phyloP scores from a whole-genome alignment of 2,888 invertebrate genomes.

The Pterobdella sp. region DNA sequence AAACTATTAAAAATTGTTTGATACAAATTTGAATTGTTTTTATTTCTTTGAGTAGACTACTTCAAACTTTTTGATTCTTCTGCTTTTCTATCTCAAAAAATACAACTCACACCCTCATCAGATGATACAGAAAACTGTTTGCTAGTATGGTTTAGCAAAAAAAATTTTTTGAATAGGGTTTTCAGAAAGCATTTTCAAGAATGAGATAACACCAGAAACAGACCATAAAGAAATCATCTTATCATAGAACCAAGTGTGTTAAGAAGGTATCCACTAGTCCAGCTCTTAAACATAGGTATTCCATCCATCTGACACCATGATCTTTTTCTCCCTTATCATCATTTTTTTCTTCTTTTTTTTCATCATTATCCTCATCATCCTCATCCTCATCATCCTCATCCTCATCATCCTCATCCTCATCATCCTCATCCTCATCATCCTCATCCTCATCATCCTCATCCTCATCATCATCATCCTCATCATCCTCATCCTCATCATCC shows the following conservation, averaged over 20 bases:
- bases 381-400: neutral
- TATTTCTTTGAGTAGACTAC: too few species aligned
- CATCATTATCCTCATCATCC: neutral
- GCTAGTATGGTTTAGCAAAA: too few species aligned
- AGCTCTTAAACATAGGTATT: too few species aligned
- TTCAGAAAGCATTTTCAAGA: neutral
- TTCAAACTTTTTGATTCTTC: too few species aligned
- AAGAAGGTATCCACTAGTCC: neutral
- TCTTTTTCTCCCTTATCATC: neutral
- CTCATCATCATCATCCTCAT: neutral
- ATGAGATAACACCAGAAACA: neutral
- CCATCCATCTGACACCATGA: too few species aligned
- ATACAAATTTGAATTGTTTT: too few species aligned
- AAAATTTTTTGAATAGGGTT: too few species aligned
- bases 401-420: neutral
- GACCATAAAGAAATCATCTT: neutral
- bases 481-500: slow-evolving; percentile 2
- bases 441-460: neutral
- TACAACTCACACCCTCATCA: too few species aligned
- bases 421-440: neutral
- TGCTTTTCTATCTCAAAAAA: too few species aligned
- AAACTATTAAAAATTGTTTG: too few species aligned
- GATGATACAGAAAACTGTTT: too few species aligned
- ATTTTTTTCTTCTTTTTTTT: neutral
- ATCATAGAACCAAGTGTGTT: neutral